Conservation (phyloP, 2,113 vertebrate genomes). For the Thermophis baileyi region DNA sequence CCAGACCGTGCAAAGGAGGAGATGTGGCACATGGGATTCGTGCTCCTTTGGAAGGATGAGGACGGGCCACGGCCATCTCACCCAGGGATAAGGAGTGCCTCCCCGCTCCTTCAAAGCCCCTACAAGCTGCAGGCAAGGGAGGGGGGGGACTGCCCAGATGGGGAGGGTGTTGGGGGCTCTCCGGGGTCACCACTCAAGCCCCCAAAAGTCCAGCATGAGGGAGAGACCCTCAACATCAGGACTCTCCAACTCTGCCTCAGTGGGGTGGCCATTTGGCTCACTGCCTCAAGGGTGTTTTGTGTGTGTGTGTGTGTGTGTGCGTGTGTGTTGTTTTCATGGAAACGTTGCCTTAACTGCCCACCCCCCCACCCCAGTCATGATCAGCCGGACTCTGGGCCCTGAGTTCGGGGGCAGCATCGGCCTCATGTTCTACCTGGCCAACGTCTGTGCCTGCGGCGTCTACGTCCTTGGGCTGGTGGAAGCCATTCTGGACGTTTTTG, state of each 20-base stretch:
- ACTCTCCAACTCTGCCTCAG: neutral
- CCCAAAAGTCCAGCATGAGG: neutral
- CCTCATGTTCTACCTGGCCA: constrained; percentile 92
- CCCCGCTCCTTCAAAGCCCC: too few relatives aligned
- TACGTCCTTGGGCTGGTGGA: constrained; percentile 89
- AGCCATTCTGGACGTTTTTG: constrained; percentile 80
- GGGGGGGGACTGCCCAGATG: too few relatives aligned
- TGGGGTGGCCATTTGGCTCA: neutral
- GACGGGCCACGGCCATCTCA: too few relatives aligned
- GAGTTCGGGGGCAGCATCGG: constrained; percentile 92
- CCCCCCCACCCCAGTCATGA: constrained; percentile 78
- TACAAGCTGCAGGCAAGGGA: neutral
- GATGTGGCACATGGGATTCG: neutral
- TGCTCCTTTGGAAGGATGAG: neutral
- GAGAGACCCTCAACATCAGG: neutral
- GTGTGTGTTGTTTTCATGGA: neutral
- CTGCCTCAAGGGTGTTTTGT: neutral
- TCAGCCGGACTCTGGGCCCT: constrained; percentile 86
- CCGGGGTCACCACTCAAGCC: neutral
- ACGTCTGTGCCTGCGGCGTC: constrained; percentile 85
- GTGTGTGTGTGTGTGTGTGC: accelerated
- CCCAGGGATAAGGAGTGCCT: too few relatives aligned
- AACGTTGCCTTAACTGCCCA: constrained; percentile 46
- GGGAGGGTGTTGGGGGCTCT: neutral
- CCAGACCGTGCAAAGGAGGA: too few relatives aligned